phyloP scores from a whole-genome alignment of 2,797 vertebrate genomes.

The Fistularia commersonii region DNA sequence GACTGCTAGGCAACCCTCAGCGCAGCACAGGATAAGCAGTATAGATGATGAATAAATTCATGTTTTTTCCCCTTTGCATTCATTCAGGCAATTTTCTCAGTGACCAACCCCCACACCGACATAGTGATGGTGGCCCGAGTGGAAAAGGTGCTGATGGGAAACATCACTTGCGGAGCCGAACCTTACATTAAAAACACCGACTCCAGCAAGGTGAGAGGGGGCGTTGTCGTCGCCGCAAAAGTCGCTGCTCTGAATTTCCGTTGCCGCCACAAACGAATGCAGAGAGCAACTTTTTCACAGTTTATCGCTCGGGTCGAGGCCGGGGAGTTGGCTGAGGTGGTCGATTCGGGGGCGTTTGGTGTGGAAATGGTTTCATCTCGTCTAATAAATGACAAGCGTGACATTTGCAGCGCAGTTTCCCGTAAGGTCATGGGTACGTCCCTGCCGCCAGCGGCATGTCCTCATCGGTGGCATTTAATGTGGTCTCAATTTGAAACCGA shows the following conservation, averaged over 20 bases:
- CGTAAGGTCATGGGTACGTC: slow-evolving; percentile 45
- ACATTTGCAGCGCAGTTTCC: slow-evolving; percentile 38
- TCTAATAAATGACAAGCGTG: slow-evolving; percentile 26
- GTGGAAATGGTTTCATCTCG: slow-evolving; percentile 30
- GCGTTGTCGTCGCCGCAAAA: not conserved
- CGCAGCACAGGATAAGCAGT: too few species aligned
- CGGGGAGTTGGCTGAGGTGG: not conserved
- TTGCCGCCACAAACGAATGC: too few species aligned
- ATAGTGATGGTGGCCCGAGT: slow-evolving; percentile 93
- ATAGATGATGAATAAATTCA: not conserved
- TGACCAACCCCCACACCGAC: slow-evolving; percentile 92
- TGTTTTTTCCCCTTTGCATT: slow-evolving; percentile 6
- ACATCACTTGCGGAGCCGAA: slow-evolving; percentile 87
- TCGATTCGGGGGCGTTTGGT: slow-evolving; percentile 1
- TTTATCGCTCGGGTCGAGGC: slow-evolving; percentile 7
- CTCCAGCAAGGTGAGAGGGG: slow-evolving; percentile 87
- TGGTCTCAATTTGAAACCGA: slow-evolving; percentile 40
- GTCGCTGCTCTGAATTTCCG: too few species aligned
- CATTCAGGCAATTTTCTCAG: slow-evolving; percentile 89
- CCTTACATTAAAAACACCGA: slow-evolving; percentile 97
- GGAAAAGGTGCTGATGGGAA: slow-evolving; percentile 96
- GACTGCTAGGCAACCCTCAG: too few species aligned
- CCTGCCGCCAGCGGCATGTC: slow-evolving; percentile 22
- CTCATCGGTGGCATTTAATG: slow-evolving; percentile 36
- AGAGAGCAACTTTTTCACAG: too few species aligned